Base-by-base conservation (phyloP, 2,113 vertebrate species). In the Ophiodon elongatus region DNA sequence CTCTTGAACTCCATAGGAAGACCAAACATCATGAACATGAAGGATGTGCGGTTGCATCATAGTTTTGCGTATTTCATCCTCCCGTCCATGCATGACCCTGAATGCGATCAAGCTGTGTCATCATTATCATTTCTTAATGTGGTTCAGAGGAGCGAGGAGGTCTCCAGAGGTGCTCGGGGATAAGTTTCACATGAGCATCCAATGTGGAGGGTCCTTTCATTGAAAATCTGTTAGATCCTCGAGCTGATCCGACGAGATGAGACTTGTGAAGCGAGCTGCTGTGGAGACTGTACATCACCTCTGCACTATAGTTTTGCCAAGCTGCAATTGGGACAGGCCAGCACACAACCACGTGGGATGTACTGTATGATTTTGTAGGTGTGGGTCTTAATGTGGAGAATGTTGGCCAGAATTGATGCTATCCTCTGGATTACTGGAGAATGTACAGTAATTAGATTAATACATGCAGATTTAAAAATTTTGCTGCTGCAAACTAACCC, bases 181-280 rank as follows among this genome's bases (percentile, higher is more conserved):
- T 7, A 10, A 43, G 25, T 60, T 50, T 31, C 50, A 35, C 68
- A 25, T 63, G 70, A 45, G 43, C 27, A 43, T 47, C 37, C 3
- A 29, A n/a, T 25, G 21, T 56, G 52, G 29, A 68, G 54, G 62
- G 37, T 47, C 39, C 43, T 62, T 56, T 71, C 31, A 59, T 10
- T 45, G 52, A 45, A 64, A 64, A 63, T 45, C 41, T 21, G 41
- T 75, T 35, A 17, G 25, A 73, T 74, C 52, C 43, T 60, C 21
- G 2, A 14, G 45, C 65, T 66, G 50, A 76, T 70, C 52, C 35
- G 33, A 66, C 60, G 84, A 59, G 33, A 66, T 72, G 84, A 59
- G 52, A 17, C 67, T 23, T 52, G 72, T 54, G 25, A 41, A 66
- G 63, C 14, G 45, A 54, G 66, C 50, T 59, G 66, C 50, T 31